Percentiles rank a stretch among this genome's conserved stretches.
phyloP scores from a whole-genome alignment of 2,113 vertebrate genomes.

The Lepus europaeus region DNA sequence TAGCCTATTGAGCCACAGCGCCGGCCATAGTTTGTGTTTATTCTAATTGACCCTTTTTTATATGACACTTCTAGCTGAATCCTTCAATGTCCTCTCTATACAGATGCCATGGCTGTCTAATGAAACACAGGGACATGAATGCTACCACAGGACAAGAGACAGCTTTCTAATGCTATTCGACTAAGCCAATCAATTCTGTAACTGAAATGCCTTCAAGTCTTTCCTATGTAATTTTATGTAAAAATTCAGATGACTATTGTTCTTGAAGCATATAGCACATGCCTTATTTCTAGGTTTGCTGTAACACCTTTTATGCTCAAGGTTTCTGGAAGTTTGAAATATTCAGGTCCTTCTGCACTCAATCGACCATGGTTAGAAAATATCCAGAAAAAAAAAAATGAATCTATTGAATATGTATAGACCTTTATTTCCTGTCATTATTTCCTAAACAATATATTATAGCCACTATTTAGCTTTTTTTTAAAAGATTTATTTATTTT shows the following conservation, averaged over 20 bases:
- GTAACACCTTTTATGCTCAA: neutral
- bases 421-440: too few species aligned
- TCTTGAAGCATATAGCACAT: neutral
- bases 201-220: constrained; percentile 30
- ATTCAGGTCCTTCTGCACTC: neutral
- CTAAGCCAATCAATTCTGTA: neutral
- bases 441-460: too few species aligned
- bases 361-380: too few species aligned
- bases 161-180: neutral
- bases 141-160: neutral
- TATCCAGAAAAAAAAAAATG: too few species aligned
- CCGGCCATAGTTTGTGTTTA: neutral
- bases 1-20: too few species aligned
- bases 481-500: too few species aligned
- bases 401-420: too few species aligned
- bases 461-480: too few species aligned
- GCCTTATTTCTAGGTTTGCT: neutral
- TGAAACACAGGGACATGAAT: neutral
- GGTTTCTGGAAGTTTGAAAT: constrained; percentile 5
- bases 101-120: neutral
- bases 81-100: neutral
- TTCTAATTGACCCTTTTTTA: neutral
- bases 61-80: neutral
- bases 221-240: neutral
- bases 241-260: neutral